Percentiles rank a stretch among this genome's conserved stretches.
Conservation (phyloP, 2,113 vertebrate species). For the Catharus bicknelli region DNA sequence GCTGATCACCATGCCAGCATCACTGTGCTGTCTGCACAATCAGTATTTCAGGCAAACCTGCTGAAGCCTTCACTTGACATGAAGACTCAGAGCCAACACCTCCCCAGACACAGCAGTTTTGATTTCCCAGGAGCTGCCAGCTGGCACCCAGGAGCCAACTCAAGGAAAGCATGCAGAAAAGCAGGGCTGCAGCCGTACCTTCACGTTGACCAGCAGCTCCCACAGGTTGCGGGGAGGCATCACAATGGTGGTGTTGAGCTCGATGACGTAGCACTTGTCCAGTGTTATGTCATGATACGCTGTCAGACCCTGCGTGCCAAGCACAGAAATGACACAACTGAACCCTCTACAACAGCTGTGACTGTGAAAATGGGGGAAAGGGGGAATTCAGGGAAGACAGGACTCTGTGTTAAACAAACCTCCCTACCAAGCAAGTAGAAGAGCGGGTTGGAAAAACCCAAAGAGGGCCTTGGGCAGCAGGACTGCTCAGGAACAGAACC, state of each 20-base stretch:
- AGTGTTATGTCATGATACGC: slow-evolving; percentile 92
- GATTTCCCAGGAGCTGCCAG: background rate
- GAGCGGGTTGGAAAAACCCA: background rate
- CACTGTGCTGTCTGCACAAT: background rate
- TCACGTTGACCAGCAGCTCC: slow-evolving; percentile 92
- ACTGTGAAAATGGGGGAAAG: background rate
- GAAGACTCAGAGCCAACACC: background rate
- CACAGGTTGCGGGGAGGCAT: slow-evolving; percentile 93
- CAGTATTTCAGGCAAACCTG: background rate
- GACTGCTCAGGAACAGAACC: background rate
- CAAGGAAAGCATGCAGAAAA: background rate
- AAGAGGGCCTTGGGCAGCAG: background rate
- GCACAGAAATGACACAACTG: background rate
- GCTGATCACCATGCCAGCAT: rapidly evolving
- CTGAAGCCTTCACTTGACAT: background rate
- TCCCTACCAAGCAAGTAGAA: background rate
- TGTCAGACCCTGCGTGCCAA: slow-evolving; percentile 82
- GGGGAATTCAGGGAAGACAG: background rate
- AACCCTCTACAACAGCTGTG: background rate
- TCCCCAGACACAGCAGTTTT: background rate
- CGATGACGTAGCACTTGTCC: slow-evolving; percentile 94
- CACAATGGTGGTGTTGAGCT: slow-evolving; percentile 92
- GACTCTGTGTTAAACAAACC: background rate
- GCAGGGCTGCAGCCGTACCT: slow-evolving; percentile 70
- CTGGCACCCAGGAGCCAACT: background rate